Conservation (phyloP, 2,797 vertebrate species). For the Amazona ochrocephala region DNA sequence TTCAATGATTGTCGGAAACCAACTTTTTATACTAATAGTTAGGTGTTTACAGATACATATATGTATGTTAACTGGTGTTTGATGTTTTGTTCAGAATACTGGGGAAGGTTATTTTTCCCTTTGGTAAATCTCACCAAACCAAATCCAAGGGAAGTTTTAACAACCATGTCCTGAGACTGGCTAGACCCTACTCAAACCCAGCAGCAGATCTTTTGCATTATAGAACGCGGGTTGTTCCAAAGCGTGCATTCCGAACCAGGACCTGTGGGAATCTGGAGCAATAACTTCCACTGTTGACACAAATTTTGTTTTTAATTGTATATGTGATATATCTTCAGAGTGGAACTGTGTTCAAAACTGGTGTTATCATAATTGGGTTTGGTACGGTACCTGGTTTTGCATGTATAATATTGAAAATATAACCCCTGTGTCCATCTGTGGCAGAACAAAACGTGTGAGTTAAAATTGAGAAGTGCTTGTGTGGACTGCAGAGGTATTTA, state of each 20-base stretch:
- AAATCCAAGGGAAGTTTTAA: not conserved
- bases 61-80: not conserved
- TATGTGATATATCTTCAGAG: not conserved
- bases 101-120: not conserved
- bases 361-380: not conserved
- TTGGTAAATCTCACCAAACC: not conserved
- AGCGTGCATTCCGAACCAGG: not conserved
- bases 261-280: conserved; percentile 6
- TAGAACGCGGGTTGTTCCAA: not conserved
- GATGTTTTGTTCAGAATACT: not conserved
- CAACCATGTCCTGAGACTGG: not conserved
- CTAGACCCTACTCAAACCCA: not conserved
- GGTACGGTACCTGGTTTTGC: not conserved
- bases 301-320: not conserved
- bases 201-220: not conserved
- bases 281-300: not conserved
- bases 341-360: not conserved
- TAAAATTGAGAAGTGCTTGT: not conserved
- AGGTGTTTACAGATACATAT: not conserved
- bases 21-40: not conserved
- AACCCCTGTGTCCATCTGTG: not conserved
- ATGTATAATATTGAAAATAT: not conserved
- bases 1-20: not conserved
- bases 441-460: not conserved
- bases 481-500: conserved; percentile 6